Base-by-base conservation (phyloP, 2,113 vertebrate species). In the Calyptomena viridis region DNA sequence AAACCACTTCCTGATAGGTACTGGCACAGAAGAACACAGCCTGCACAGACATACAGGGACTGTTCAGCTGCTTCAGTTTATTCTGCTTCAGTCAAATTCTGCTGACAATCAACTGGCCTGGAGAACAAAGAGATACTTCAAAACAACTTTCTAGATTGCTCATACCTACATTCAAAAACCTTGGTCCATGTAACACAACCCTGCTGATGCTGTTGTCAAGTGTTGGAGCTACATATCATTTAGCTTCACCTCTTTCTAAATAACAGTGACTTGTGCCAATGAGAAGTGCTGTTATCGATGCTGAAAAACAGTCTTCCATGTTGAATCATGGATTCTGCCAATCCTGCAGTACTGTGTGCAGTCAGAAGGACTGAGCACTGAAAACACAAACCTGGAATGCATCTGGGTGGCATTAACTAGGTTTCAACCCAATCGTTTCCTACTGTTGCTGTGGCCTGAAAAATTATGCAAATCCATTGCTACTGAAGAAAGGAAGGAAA, bases 401-500 rank as follows among this genome's bases (percentile, higher is more conserved):
- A 60, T 74, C 37, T 69, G 47, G 31, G 55, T 94, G 62, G 68
- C 6, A 5, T 84, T 80, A 92, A 84, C 28, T 30, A 24, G 44
- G 28, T 50, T 88, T 71, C 92, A 91, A 60, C 30, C 35, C 52
- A 60, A 20, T 46, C 72, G 90, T 46, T 60, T 84, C n/a, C 44
- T 81, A 11, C 44, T 68, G 35, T n/a, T 90, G 39, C 72, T 72
- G 64, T 56, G 90, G 82, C 64, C 85, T 88, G 56, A 68, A 90
- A 80, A 93, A 56, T 14, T 75, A 92, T 68, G 79, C 73, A 90
- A 84, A 93, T 86, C 12, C 35, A 23, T 14, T 74, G 53, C 75
- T 84, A 63, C 56, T 87, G 86, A 82, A 81, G 79, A 63, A 90
- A 90, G 68, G 60, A 95, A 64, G 44, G 87, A 75, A 88, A 92